Conservation (phyloP, 2,888 invertebrate genomes). For the Philereme vetulata region DNA sequence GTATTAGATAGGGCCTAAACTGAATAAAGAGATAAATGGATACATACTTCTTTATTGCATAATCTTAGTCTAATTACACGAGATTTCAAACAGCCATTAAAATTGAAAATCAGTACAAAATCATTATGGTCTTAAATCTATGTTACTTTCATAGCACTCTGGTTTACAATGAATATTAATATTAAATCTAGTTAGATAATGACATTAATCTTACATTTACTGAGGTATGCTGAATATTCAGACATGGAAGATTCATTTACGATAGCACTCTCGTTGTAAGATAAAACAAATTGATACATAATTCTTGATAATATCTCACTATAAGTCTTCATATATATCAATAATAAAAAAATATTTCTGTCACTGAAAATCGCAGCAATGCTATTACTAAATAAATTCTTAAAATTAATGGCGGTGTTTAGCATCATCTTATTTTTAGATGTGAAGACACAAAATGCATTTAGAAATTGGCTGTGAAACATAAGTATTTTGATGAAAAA, state of each 20-base stretch:
- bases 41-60: constrained; percentile 39
- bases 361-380: constrained; percentile 28
- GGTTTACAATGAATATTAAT: constrained; percentile 12
- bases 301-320: constrained; percentile 19
- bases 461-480: constrained; percentile 5
- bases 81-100: constrained; percentile 25
- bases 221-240: no score
- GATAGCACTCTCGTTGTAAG: not conserved
- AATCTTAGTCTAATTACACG: constrained; percentile 37
- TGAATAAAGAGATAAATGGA: constrained; percentile 41
- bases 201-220: no score
- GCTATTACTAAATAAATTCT: constrained; percentile 8
- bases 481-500: not conserved
- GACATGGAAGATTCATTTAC: not conserved
- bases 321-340: constrained; percentile 14
- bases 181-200: no score
- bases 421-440: not conserved
- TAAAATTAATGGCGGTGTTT: constrained; percentile 13
- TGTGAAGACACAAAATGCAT: not conserved
- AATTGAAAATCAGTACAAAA: constrained; percentile 13
- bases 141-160: constrained; percentile 4
- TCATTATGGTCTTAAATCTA: constrained; percentile 13
- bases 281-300: constrained; percentile 9
- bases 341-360: constrained; percentile 16
- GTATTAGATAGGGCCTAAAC: constrained; percentile 37